Base-by-base conservation (phyloP, 1,140 invertebrate genomes). In the Gryon sp. region DNA sequence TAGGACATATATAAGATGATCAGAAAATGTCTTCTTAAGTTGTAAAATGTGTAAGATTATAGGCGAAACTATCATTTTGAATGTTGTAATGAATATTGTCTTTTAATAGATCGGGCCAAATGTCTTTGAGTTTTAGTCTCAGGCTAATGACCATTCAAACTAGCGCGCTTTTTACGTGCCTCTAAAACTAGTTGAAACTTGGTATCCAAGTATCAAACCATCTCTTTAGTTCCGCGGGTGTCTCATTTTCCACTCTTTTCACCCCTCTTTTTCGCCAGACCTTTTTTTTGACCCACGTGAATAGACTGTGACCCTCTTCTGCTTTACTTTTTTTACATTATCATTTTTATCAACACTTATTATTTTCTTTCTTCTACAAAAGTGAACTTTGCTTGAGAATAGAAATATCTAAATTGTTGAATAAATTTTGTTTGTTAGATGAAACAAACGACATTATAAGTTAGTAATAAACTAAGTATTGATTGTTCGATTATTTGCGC, bases 71-170 rank as follows among this genome's bases (percentile, higher is more conserved):
- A n/a, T n/a, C n/a, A n/a, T n/a, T n/a, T n/a, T n/a, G n/a, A n/a
- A n/a, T n/a, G n/a, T n/a, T n/a, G n/a, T n/a, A n/a, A n/a, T n/a
- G n/a, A n/a, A n/a, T n/a, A n/a, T n/a, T n/a, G n/a, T n/a, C n/a
- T 45, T 63, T 16, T 55, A 57, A 59, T 76, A 63, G 28, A 77
- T 48, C 72, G 60, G 72, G 30, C 55, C 46, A 36, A 77, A 72
- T 60, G 24, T 65, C 60, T 77, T 77, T 77, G n/a, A n/a, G n/a
- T n/a, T n/a, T n/a, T 32, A 77, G 38, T 55, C 74, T 72, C 62
- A 60, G 66, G 66, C 66, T 65, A 72, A 77, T 45, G 66, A 65
- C 65, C 53, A 60, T 55, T 11, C n/a, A 4, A 16, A 11, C 3
- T 4, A 50, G 59, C 30, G 15, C 22, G 26, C 41, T 77, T 77